Percentiles rank a stretch among this genome's conserved stretches.
These are phyloP conservation scores for Chaetops frenatus DNA, from an alignment of 2,113 vertebrate genomes.

Conservation along the genomic window DNA sequence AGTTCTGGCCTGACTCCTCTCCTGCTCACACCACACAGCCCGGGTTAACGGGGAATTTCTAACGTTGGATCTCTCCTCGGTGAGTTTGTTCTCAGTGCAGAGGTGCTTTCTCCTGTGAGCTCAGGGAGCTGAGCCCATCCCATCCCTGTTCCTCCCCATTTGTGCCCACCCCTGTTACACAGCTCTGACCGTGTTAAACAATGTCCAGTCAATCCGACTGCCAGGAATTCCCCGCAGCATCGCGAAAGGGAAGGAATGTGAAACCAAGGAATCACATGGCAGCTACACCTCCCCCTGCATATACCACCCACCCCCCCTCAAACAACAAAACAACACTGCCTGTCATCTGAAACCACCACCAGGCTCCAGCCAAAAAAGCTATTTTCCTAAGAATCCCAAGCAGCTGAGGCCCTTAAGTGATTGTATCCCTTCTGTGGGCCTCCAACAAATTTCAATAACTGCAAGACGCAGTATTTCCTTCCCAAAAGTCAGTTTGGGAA, in stretches of 20 bases:
- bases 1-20: not conserved
- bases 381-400: conserved; percentile 60
- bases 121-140: not conserved
- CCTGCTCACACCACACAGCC: not conserved
- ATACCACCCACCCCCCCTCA: conserved; percentile 22
- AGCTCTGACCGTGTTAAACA: not conserved
- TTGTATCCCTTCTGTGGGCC: conserved; percentile 72
- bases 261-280: conserved; percentile 46
- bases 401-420: conserved; percentile 66
- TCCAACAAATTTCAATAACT: conserved; percentile 33
- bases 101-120: not conserved
- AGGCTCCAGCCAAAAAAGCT: conserved; percentile 26
- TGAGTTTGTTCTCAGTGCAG: not conserved
- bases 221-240: conserved; percentile 67
- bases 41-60: not conserved
- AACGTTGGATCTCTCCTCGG: not conserved
- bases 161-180: not conserved
- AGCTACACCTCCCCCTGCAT: conserved; percentile 40
- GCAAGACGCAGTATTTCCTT: conserved; percentile 69
- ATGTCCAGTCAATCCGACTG: conserved; percentile 23
- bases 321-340: conserved; percentile 67
- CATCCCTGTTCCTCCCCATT: not conserved
- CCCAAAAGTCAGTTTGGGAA: conserved; percentile 42
- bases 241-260: conserved; percentile 54
- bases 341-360: conserved; percentile 43